These are phyloP conservation scores for Adineta ricciae DNA, from an alignment of 2,888 invertebrate genomes.

Conservation along the genomic window DNA sequence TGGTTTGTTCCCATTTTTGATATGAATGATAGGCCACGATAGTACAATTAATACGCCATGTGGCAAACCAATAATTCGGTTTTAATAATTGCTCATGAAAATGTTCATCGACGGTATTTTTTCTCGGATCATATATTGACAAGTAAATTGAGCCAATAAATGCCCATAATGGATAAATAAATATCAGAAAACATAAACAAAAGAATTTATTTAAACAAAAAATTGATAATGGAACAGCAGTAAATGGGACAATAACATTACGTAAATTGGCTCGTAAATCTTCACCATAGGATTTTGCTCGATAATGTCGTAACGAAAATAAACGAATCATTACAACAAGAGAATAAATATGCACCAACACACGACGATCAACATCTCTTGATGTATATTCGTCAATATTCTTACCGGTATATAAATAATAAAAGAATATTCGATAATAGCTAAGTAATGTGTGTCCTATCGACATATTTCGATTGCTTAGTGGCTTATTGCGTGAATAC, in stretches of 20 bases:
- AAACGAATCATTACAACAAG: neutral
- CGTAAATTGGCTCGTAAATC: neutral
- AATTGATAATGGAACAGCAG: neutral
- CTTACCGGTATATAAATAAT: constrained; percentile 1
- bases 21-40: constrained; percentile 6
- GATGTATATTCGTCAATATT: neutral
- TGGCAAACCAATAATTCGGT: constrained; percentile 1
- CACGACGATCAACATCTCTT: neutral
- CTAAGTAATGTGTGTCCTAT: neutral
- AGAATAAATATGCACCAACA: constrained; percentile 12
- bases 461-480: neutral
- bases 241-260: neutral
- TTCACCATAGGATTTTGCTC: neutral
- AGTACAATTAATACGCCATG: neutral
- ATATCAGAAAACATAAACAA: neutral
- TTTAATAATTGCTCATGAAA: constrained; percentile 11
- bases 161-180: constrained; percentile 19
- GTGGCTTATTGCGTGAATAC: neutral
- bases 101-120: neutral
- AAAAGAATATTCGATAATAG: neutral
- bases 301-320: neutral
- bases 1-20: neutral
- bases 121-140: neutral
- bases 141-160: neutral
- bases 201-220: neutral